Conservation (phyloP, 2,888 invertebrate species). For the Osmoderma eremita region DNA sequence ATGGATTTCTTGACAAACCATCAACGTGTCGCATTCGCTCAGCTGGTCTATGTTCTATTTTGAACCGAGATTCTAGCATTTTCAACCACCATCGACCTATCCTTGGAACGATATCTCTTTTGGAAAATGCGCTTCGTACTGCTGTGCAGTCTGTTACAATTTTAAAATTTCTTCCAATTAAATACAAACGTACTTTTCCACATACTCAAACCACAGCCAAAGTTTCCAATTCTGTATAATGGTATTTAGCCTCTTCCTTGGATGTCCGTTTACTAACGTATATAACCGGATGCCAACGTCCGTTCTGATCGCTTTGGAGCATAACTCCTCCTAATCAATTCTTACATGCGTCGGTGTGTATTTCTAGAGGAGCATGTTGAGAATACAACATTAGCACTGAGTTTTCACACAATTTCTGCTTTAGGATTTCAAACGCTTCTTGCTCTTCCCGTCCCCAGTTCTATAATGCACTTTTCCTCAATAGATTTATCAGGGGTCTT, state of each 20-base stretch:
- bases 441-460: too few species aligned
- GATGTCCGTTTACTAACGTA: slow-evolving; percentile 41
- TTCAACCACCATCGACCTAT: slow-evolving; percentile 17
- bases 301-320: background rate
- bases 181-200: background rate
- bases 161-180: background rate
- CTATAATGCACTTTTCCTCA: background rate
- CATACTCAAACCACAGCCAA: too few species aligned
- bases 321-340: slow-evolving; percentile 3
- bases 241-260: slow-evolving; percentile 47
- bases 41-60: background rate
- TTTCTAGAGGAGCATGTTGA: slow-evolving; percentile 42
- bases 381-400: background rate
- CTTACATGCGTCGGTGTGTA: slow-evolving; percentile 53
- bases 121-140: background rate
- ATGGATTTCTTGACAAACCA: background rate
- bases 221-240: background rate
- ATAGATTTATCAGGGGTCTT: slow-evolving; percentile 46
- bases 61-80: background rate
- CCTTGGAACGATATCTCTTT: background rate
- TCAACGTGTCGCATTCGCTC: background rate
- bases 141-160: slow-evolving; percentile 8
- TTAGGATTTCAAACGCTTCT: too few species aligned
- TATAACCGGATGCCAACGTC: background rate
- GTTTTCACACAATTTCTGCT: too few species aligned